Conservation (phyloP, 2,888 invertebrate species). For the Hybos culiciformis region DNA sequence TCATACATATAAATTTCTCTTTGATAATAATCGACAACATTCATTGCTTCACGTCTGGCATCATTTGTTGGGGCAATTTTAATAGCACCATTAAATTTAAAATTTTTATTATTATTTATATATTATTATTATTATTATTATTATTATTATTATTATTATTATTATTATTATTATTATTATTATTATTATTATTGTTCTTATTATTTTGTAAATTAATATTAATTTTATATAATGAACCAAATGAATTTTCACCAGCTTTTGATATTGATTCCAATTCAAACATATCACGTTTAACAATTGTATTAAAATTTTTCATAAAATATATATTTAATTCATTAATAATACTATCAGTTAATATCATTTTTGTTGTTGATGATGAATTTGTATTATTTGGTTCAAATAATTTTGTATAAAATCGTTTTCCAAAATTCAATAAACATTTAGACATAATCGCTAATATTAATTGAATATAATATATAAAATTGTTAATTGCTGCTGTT, state of each 20-base stretch:
- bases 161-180: neutral
- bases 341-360: neutral
- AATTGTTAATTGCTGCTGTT: too few relatives aligned
- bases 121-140: neutral
- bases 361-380: too few relatives aligned
- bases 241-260: constrained; percentile 20
- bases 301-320: neutral
- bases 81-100: constrained; percentile 15
- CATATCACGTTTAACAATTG: too few relatives aligned
- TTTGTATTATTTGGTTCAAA: too few relatives aligned
- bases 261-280: constrained; percentile 5
- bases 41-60: constrained; percentile 23
- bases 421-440: too few relatives aligned
- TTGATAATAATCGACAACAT: constrained; percentile 22
- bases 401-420: too few relatives aligned
- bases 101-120: neutral
- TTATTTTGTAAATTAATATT: constrained; percentile 10
- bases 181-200: neutral
- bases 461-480: too few relatives aligned
- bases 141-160: neutral
- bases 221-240: constrained; percentile 18
- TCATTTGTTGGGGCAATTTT: constrained; percentile 25
- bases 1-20: constrained; percentile 27
- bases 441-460: too few relatives aligned
- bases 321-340: neutral